These are phyloP conservation scores for Trachythela sp. DNA, from an alignment of 64 coral and sea anemone genomes.

Conservation along the genomic window DNA sequence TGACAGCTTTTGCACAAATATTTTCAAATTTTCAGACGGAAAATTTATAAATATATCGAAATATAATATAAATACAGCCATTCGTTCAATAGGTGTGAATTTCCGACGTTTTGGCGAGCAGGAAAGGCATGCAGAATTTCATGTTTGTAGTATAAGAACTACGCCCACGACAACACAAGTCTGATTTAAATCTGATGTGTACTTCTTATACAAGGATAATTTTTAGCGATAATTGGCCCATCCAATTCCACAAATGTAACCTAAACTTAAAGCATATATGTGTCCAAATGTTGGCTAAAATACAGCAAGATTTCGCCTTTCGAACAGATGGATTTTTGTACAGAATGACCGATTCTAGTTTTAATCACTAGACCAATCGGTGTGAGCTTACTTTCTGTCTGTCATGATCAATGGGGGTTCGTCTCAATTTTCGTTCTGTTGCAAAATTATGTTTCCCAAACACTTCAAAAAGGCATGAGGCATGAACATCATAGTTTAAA, in stretches of 20 bases:
- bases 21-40: not conserved
- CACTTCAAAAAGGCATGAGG: not conserved
- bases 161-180: not conserved
- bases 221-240: not conserved
- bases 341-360: not conserved
- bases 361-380: not conserved
- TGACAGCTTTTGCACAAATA: not conserved
- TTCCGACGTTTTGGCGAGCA: not conserved
- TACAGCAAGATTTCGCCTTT: not conserved
- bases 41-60: not conserved
- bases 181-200: not conserved
- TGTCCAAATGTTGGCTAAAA: not conserved
- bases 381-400: not conserved
- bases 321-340: not conserved
- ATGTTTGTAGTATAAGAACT: not conserved
- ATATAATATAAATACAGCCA: not conserved
- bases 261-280: not conserved
- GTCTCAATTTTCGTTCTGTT: conserved; percentile 12
- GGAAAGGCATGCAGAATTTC: not conserved
- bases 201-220: not conserved
- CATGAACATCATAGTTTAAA: not conserved
- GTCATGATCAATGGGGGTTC: not conserved
- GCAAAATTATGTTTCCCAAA: not conserved
- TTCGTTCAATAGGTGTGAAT: not conserved
- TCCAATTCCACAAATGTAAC: not conserved